Percentiles rank a stretch among this genome's conserved stretches.
These are phyloP conservation scores for Leptinotarsa juncta DNA, from an alignment of 2,888 invertebrate species.

Conservation along the genomic window DNA sequence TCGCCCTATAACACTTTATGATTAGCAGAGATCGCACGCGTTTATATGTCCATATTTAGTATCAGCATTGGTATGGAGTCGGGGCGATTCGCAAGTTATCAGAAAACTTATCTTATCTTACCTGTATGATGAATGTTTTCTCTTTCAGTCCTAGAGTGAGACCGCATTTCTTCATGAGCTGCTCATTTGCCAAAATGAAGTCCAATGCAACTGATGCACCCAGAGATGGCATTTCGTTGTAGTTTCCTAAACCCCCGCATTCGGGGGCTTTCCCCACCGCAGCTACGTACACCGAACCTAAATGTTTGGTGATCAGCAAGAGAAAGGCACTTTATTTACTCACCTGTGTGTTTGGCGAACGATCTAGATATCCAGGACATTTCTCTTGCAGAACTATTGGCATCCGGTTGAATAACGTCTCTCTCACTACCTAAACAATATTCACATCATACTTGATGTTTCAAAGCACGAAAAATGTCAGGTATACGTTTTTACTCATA, in stretches of 20 bases:
- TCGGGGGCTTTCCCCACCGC: constrained; percentile 55
- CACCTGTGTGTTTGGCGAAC: constrained; percentile 47
- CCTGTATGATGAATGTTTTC: constrained; percentile 62
- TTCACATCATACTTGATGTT: neutral
- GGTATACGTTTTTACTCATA: too few species aligned
- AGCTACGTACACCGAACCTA: constrained; percentile 43
- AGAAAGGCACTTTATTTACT: constrained; percentile 4
- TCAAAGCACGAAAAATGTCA: too few species aligned
- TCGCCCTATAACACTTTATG: too few species aligned
- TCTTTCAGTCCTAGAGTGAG: constrained; percentile 52
- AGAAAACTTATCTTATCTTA: constrained; percentile 30
- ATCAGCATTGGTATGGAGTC: too few species aligned
- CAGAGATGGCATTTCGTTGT: constrained; percentile 53
- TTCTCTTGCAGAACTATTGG: constrained; percentile 55
- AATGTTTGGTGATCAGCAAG: constrained; percentile 13
- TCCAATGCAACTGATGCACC: constrained; percentile 56
- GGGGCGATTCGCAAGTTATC: neutral
- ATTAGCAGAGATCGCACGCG: too few species aligned
- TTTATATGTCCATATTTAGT: too few species aligned
- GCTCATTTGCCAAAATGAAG: constrained; percentile 55
- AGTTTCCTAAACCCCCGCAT: constrained; percentile 56
- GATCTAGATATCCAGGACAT: constrained; percentile 56
- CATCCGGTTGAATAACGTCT: constrained; percentile 60
- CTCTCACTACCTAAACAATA: constrained; percentile 49
- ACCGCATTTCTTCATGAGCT: constrained; percentile 51